A percentile compares a stretch with the other conserved stretches of the same genome.
phyloP scores from a whole-genome alignment of 30 jellyfish, hydroid and myxozoan species.

The Hydractinia symbiolongicarpus region DNA sequence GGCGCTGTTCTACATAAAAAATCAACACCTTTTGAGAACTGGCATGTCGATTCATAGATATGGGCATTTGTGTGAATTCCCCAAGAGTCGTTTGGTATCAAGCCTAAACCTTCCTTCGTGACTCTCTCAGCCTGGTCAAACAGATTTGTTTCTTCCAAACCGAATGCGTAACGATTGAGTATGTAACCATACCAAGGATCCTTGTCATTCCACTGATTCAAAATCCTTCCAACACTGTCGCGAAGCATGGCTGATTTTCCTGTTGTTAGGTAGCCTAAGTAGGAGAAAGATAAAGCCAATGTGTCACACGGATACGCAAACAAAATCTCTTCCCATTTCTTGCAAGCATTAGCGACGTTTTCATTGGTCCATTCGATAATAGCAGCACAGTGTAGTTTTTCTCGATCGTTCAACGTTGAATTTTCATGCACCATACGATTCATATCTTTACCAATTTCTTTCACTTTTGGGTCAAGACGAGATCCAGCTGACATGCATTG shows the following conservation, averaged over 20 bases:
- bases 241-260: conserved; percentile 26
- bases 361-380: conserved; percentile 25
- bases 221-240: conserved; percentile 24
- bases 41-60: conserved; percentile 26
- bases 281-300: conserved; percentile 9
- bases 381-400: conserved; percentile 19
- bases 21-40: conserved; percentile 24
- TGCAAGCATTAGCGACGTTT: conserved; percentile 3
- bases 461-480: conserved; percentile 3
- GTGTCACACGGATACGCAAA: conserved; percentile 18
- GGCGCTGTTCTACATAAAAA: conserved; percentile 19
- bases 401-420: conserved; percentile 7
- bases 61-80: conserved; percentile 30
- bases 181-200: conserved; percentile 26
- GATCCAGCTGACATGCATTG: neutral
- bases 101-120: conserved; percentile 6
- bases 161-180: conserved; percentile 25
- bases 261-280: neutral
- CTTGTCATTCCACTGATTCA: conserved; percentile 14
- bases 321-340: conserved; percentile 28
- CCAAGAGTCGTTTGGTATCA: conserved; percentile 22
- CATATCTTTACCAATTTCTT: neutral
- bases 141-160: conserved; percentile 35
- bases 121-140: conserved; percentile 28
- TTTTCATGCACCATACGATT: neutral